Base-by-base conservation (phyloP, 2,113 vertebrate species). In the Seriola aureovittata region DNA sequence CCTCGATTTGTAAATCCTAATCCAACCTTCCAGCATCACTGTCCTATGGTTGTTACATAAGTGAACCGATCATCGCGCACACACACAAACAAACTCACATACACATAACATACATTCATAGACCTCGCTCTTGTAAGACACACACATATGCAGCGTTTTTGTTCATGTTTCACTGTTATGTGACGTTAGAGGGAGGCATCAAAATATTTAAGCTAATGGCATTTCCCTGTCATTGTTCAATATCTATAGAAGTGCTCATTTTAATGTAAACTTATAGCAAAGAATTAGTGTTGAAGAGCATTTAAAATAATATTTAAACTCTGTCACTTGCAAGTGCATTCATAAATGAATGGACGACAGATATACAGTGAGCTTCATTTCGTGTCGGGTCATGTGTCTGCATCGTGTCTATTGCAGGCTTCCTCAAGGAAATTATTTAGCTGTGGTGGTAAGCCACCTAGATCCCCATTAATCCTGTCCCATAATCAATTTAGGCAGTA, bases 21-120 rank as follows among this genome's bases (percentile, higher is more conserved):
- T 82, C 80, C 76, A 68, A 29, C 78, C 77, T 80, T 72, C 69
- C 75, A 76, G 83, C 79, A 81, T 68, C 76, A 86, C 29, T 52
- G 72, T 78, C 75, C 75, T 82, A 81, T 81, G 73, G 83, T 76
- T 81, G 79, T 89, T 88, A 85, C 48, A 65, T 87, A 89, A 89
- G 69, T 71, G 66, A 82, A 87, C 75, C n/a, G 80, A 84, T 80
- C 64, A 46, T 59, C 64, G 48, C 66, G 78, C 60, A 73, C 42
- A n/a, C 46, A 40, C 1, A 3, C 78, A 68, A 13, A 3, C 78
- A 68, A 13, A 62, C 59, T 3, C 40, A 14, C 42, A 38, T 16
- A 40, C 32, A 62, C 23, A 67, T 46, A 48, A 23, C 50, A 36
- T 74, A 17, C 75, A 71, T 75, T 80, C 68, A 87, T 21, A 65